Evolutionary conservation across 2,113 vertebrate genomes (phyloP), one percentile per base, ranked within the genome.

Genomic region (Otolemur garnettii): DNA sequence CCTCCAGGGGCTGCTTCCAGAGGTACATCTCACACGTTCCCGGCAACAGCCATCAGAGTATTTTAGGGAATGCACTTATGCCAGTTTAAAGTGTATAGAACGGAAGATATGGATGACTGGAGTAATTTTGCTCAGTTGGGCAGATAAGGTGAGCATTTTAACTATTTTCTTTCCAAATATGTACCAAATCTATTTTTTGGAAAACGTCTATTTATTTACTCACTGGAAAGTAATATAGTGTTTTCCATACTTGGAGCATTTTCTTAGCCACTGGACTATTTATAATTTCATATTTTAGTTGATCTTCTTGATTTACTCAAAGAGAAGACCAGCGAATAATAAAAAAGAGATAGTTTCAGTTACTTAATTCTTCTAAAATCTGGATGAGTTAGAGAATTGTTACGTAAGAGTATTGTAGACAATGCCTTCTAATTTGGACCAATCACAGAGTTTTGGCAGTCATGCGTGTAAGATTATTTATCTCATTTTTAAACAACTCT

Each of bases 141-240:
- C 72, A n/a, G 12, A 21, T 78, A 91, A 81, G 53, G 50, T 83
- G 30, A 91, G 30, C 64, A 64, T 35, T 91, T 75, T 22, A 89
- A 85, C n/a, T n/a, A 57, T 71, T 78, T 93, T 87, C 24, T 77
- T 95, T 90, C n/a, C 30, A 66, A 93, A 91, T 50, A 72, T 13
- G 35, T 71, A 78, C 59, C 75, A 81, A 74, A 14, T 42, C 66
- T 42, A 53, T 24, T 71, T 81, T 71, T 81, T 71, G 18, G 18
- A 50, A 38, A 33, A 28, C 26, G 68, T 80, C 33, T 64, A 68
- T 24, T n/a, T 80, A 74, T 42, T 90, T 55, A 80, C 12, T 69
- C n/a, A 10, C 19, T 92, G 26, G 60, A 64, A 92, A 45, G 14
- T n/a, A 4, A n/a, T 38, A 38, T 75, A 35, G 5, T 64, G 15